phyloP scores from a whole-genome alignment of 2,888 invertebrate species.

The Loripinus fragilis region DNA sequence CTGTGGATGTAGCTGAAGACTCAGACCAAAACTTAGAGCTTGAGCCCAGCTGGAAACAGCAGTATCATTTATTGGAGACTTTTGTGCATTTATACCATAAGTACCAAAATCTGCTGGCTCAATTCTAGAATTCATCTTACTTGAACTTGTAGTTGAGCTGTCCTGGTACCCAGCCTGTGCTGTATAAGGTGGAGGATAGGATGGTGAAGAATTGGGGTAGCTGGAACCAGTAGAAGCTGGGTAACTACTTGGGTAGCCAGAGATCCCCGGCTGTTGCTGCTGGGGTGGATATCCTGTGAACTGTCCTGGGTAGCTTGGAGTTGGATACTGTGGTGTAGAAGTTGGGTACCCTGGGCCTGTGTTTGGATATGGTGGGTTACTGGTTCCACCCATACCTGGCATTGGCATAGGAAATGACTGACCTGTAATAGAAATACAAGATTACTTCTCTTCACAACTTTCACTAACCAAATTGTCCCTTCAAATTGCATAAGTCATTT shows the following conservation, averaged over 20 bases:
- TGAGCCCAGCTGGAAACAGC: no score
- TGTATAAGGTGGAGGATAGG: conserved; percentile 38
- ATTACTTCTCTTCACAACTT: no score
- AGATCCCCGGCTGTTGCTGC: conserved; percentile 56
- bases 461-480: no score
- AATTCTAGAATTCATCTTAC: no score
- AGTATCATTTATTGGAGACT: no score
- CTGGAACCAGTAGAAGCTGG: conserved; percentile 45
- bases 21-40: no score
- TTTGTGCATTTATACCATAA: no score
- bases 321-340: conserved; percentile 29
- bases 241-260: conserved; percentile 71
- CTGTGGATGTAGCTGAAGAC: no score
- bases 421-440: conserved; percentile 29
- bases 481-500: no score
- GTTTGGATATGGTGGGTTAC: conserved; percentile 61
- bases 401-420: conserved; percentile 62
- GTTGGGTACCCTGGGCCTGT: conserved; percentile 32
- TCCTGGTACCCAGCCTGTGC: conserved; percentile 24
- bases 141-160: conserved; percentile 32
- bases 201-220: conserved; percentile 33
- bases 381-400: conserved; percentile 55
- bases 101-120: no score
- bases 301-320: conserved; percentile 43
- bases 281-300: conserved; percentile 51